Base-by-base conservation (phyloP, 2,888 invertebrate genomes). In the Notocelia uddmanniana region DNA sequence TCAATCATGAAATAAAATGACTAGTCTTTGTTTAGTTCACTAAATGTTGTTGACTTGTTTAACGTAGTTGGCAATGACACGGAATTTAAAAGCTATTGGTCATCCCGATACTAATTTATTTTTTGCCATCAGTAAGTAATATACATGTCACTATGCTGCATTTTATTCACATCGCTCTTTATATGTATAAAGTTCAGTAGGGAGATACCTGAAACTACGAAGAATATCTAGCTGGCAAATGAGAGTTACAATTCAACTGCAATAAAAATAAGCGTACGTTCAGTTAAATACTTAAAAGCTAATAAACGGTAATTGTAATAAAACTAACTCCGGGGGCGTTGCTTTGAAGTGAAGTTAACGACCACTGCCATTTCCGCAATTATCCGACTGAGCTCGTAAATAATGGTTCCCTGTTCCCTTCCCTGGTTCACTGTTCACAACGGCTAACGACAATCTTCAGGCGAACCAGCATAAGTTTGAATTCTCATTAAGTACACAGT, bases 341-440 rank as follows among this genome's bases (percentile, higher is more conserved):
- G 50, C 72, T 72, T 67, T 72, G 68, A 72, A 68, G 67, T 70
- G 2, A 69, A 63, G 52, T 72, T 72, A 62, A 72, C 57, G 55
- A 55, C 55, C 55, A 19, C 58, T 37, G 54, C 62, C 48, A 62
- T 57, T 68, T 72, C 67, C 68, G 67, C 60, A 68, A 68, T 72
- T 68, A 72, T 37, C 48, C 37, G 37, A 60, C 31, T 21, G 62
- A 21, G 26, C 54, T 69, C 71, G 66, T 72, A 62, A 72, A 34
- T 57, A 60, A 60, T 37, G 50, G 63, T 34, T 55, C 21, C 52
- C 26, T 41, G 23, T 45, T 64, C 64, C 18, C 63, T 45, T 50
- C 41, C 41, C 6, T 23, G 19, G 34, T 18, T 10, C 13, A 26
- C 26, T 41, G 41, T n/a, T 45, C 45, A 45, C 45, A 45, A 45